These are phyloP conservation scores for Oscheius sp. DNA, from an alignment of 1,140 invertebrate genomes.

Conservation along the genomic window DNA sequence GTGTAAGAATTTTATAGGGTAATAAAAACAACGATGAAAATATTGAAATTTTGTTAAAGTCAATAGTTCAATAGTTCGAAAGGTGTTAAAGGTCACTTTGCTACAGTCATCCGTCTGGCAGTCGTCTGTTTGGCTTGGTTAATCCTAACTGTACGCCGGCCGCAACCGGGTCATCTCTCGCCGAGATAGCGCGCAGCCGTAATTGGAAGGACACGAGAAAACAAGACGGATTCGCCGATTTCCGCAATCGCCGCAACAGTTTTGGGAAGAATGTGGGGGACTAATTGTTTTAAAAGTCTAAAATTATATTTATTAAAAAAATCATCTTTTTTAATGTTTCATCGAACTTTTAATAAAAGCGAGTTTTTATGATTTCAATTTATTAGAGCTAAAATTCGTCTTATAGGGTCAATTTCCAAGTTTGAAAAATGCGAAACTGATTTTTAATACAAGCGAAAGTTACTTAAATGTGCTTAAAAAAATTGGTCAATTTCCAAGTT, in stretches of 20 bases:
- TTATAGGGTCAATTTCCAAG: no score
- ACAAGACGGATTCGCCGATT: no score
- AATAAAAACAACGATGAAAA: no score
- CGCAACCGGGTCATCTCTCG: slow-evolving; percentile 12
- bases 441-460: no score
- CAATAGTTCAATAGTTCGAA: no score
- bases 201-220: neutral
- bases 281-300: neutral
- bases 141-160: slow-evolving; percentile 11
- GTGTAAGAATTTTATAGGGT: no score
- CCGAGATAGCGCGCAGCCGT: neutral
- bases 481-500: no score
- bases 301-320: neutral
- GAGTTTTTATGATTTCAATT: neutral
- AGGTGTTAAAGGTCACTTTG: no score
- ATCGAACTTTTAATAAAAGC: neutral
- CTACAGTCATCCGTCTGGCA: slow-evolving; percentile 2
- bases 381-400: no score
- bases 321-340: neutral
- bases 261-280: neutral
- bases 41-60: no score
- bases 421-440: no score
- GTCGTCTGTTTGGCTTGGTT: slow-evolving; percentile 1
- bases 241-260: neutral
- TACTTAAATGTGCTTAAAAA: no score